Evolutionary conservation across 2,113 vertebrate genomes (phyloP).

Genomic region (Gambusia holbrooki): DNA sequence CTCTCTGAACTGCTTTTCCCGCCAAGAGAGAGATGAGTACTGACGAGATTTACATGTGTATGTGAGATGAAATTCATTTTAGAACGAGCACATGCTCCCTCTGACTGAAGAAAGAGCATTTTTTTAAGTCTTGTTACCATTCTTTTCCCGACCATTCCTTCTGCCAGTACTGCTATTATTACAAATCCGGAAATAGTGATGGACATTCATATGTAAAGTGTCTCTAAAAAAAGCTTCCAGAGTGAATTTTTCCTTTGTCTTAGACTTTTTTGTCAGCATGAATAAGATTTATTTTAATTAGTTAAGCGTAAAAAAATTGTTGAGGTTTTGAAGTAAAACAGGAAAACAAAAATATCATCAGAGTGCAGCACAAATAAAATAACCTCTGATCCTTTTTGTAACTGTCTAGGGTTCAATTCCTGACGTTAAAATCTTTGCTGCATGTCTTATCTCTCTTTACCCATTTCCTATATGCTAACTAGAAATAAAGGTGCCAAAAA

Average conservation of each 20-base stretch:
- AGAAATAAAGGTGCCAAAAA: no score
- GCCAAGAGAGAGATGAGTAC: constrained; percentile 64
- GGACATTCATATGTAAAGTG: constrained; percentile 55
- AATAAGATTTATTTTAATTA: neutral
- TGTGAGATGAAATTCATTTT: constrained; percentile 75
- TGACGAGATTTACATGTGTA: constrained; percentile 67
- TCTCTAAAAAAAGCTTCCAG: constrained; percentile 47
- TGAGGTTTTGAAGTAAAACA: neutral
- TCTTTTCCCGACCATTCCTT: constrained; percentile 15
- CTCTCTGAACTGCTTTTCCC: constrained; percentile 70
- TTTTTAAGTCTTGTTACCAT: constrained; percentile 22
- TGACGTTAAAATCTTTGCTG: no score
- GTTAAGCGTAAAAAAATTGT: neutral
- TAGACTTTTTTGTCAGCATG: neutral
- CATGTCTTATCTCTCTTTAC: no score
- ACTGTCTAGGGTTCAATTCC: no score
- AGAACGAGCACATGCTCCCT: constrained; percentile 56
- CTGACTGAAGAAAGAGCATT: constrained; percentile 48
- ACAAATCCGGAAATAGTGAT: constrained; percentile 50
- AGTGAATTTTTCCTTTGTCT: constrained; percentile 14
- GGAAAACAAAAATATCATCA: no score
- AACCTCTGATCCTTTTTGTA: no score
- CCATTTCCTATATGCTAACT: no score
- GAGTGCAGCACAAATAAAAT: no score
- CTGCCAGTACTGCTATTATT: constrained; percentile 14